phyloP scores from a whole-genome alignment of 2,797 vertebrate species.

The Orientallactaga sibirica region DNA sequence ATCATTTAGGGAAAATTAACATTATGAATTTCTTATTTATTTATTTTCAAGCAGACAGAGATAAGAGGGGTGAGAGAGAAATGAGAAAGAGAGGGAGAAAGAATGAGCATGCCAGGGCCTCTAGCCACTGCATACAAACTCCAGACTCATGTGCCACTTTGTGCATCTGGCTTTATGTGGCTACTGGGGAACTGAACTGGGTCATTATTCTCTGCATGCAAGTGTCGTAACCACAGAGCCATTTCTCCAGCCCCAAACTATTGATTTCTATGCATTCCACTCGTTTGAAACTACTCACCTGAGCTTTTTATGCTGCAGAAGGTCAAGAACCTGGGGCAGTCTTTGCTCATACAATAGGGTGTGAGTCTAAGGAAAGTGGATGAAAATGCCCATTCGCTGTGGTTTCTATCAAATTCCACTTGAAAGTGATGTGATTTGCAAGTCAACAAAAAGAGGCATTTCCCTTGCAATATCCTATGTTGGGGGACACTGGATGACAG shows the following conservation, averaged over 20 bases:
- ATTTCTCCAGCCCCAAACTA: too few species aligned
- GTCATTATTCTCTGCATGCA: too few species aligned
- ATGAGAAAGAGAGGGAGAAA: too few species aligned
- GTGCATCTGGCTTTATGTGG: too few species aligned
- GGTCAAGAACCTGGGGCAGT: slow-evolving; percentile 5
- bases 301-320: not conserved
- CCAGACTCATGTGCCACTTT: too few species aligned
- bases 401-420: slow-evolving; percentile 38
- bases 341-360: slow-evolving; percentile 17
- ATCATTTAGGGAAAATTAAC: not conserved
- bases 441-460: slow-evolving; percentile 57
- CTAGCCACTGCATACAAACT: too few species aligned
- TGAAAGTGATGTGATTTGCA: slow-evolving; percentile 39
- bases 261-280: not conserved
- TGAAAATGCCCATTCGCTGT: slow-evolving; percentile 9
- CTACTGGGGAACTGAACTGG: too few species aligned
- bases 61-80: too few species aligned
- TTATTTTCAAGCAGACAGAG: too few species aligned
- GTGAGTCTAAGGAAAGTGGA: slow-evolving; percentile 19
- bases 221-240: too few species aligned
- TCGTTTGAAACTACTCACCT: not conserved
- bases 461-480: not conserved
- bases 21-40: too few species aligned
- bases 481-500: slow-evolving; percentile 18
- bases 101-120: too few species aligned